Conservation (phyloP, 2,888 invertebrate genomes). For the Cantharis lateralis region DNA sequence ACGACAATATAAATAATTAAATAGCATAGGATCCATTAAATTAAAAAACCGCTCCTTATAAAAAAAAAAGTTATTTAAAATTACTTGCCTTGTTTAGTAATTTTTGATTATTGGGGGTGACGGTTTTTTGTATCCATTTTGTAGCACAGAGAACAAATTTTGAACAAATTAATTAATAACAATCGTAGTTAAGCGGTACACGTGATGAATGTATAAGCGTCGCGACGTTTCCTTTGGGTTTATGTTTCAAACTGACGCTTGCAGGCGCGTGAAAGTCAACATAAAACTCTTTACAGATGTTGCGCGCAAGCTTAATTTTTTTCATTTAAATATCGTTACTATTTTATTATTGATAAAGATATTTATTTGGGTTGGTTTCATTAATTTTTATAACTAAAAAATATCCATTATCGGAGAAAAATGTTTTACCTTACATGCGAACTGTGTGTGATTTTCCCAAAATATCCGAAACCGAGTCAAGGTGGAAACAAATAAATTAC, state of each 20-base stretch:
- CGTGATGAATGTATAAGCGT: constrained; percentile 1
- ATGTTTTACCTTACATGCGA: neutral
- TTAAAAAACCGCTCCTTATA: neutral
- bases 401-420: neutral
- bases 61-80: neutral
- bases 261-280: constrained; percentile 21
- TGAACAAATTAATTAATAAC: neutral
- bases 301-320: constrained; percentile 24
- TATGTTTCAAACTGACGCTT: constrained; percentile 23
- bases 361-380: neutral
- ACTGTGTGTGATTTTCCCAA: neutral
- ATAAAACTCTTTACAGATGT: constrained; percentile 17
- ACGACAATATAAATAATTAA: neutral
- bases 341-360: neutral
- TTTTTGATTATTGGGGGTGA: neutral
- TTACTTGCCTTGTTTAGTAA: neutral
- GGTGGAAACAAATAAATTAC: neutral
- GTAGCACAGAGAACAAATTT: neutral
- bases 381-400: neutral
- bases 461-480: neutral
- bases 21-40: neutral
- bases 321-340: neutral
- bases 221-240: constrained; percentile 19
- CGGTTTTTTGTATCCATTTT: neutral
- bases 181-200: neutral